Percentiles rank a stretch among this genome's conserved stretches.
phyloP scores from a whole-genome alignment of 2,888 invertebrate genomes.

The Noctua fimbriata region DNA sequence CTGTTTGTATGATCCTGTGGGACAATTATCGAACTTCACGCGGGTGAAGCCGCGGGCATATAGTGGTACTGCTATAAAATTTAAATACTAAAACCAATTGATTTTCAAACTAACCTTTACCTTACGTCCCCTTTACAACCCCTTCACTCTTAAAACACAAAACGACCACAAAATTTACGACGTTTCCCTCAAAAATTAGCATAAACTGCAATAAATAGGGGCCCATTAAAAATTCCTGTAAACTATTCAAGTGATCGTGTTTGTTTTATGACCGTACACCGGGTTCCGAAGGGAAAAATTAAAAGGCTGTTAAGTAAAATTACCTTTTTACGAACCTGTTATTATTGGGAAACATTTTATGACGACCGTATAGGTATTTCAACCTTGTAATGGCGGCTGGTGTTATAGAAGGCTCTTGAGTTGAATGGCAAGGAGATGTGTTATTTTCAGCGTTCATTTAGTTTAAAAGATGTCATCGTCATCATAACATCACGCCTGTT shows the following conservation, averaged over 20 bases:
- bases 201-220: slow-evolving; percentile 63
- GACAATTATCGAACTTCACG: too few species aligned
- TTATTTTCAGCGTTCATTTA: not conserved
- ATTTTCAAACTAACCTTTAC: slow-evolving; percentile 3
- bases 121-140: not conserved
- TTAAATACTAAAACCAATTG: not conserved
- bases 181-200: slow-evolving; percentile 44
- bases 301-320: slow-evolving; percentile 69
- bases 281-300: slow-evolving; percentile 62
- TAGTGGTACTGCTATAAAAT: not conserved
- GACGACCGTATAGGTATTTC: slow-evolving; percentile 28
- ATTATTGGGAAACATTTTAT: slow-evolving; percentile 59
- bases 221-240: slow-evolving; percentile 53
- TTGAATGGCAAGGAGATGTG: not conserved
- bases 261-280: slow-evolving; percentile 66
- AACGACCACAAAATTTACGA: slow-evolving; percentile 34
- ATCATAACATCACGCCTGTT: too few species aligned
- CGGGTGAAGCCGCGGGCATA: too few species aligned
- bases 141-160: slow-evolving; percentile 17
- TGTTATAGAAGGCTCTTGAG: slow-evolving; percentile 1
- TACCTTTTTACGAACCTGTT: slow-evolving; percentile 67
- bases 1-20: too few species aligned
- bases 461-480: too few species aligned
- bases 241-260: slow-evolving; percentile 64
- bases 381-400: slow-evolving; percentile 18